phyloP scores from a whole-genome alignment of 1,140 invertebrate genomes.

The Meteorus sp. region DNA sequence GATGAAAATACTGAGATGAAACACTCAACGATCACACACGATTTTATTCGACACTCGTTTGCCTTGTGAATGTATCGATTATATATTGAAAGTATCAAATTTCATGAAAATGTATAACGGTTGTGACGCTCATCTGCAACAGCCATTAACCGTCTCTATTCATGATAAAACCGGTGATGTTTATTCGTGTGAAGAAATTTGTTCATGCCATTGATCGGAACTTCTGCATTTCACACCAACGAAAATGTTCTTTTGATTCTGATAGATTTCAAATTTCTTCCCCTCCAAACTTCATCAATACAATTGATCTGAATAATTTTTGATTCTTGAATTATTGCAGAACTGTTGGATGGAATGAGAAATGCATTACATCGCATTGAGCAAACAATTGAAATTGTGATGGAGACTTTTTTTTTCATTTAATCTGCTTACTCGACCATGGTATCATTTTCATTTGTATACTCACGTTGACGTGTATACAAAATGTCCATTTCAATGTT shows the following conservation, averaged over 20 bases:
- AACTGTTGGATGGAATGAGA: too few relatives aligned
- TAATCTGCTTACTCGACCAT: too few relatives aligned
- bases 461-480: too few relatives aligned
- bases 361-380: background rate
- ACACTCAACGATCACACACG: constrained; percentile 2
- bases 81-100: constrained; percentile 26
- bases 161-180: background rate
- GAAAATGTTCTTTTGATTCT: background rate
- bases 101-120: constrained; percentile 18
- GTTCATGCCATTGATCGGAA: background rate
- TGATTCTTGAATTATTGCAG: too few relatives aligned
- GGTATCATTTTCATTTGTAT: too few relatives aligned
- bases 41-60: constrained; percentile 5
- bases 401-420: too few relatives aligned
- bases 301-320: background rate
- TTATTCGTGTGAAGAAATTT: constrained; percentile 22
- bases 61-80: constrained; percentile 27
- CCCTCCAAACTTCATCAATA: too few relatives aligned
- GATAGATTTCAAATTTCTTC: too few relatives aligned
- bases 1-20: background rate
- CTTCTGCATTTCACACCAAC: constrained; percentile 8
- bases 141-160: constrained; percentile 20
- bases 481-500: too few relatives aligned
- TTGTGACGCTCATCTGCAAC: constrained; percentile 24
- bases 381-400: constrained; percentile 2